Evolutionary conservation across 2,113 vertebrate genomes (phyloP).

Genomic region (Myotis lucifugus): DNA sequence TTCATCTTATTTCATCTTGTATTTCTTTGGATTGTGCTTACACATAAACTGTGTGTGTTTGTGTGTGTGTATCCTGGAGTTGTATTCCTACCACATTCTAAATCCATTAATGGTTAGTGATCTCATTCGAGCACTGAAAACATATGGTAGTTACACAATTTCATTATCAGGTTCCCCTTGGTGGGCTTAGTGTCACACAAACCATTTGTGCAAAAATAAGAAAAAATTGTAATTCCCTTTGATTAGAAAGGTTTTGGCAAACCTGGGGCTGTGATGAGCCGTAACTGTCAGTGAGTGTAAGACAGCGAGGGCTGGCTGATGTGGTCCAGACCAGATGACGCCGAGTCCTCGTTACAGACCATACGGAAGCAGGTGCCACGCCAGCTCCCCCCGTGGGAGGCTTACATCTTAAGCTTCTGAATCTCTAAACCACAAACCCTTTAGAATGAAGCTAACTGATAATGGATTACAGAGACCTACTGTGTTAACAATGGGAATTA

Average conservation of each 20-base stretch:
- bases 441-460: neutral
- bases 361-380: neutral
- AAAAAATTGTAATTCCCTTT: neutral
- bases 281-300: neutral
- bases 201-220: neutral
- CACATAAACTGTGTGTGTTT: neutral
- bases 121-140: slow-evolving; percentile 9
- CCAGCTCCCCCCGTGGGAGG: neutral
- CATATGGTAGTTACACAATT: neutral
- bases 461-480: neutral
- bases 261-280: neutral
- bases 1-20: neutral
- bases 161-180: neutral
- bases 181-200: neutral
- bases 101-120: neutral
- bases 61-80: neutral
- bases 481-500: neutral
- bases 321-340: neutral
- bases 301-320: neutral
- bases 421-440: neutral
- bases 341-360: neutral
- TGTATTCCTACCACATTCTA: slow-evolving; percentile 29
- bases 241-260: neutral
- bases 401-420: neutral
- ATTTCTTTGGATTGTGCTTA: neutral